Evolutionary conservation across 2,797 vertebrate species (phyloP), one percentile per base, ranked within the genome.

Genomic region (Silurus lanzhouensis): DNA sequence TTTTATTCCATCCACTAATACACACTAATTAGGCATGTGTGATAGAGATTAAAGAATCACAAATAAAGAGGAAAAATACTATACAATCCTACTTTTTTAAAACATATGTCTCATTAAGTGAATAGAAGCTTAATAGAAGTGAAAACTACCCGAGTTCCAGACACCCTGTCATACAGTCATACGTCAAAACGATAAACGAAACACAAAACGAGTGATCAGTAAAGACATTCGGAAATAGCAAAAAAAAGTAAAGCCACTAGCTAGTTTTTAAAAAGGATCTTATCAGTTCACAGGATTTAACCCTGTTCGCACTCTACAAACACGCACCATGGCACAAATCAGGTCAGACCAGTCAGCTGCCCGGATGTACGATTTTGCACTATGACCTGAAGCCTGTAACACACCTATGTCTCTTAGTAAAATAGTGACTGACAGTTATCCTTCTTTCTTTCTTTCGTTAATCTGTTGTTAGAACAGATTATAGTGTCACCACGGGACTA

Each of bases 91-190:
- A 44, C 60, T 48, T 46, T 20, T 61, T 61, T 61, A 27, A n/a
- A 17, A 6, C 6, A 15, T 44, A 66, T 66, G 22, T 57, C 25
- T 25, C 7, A 10, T 6, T 84, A 38, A 70, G 52, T 85, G 60
- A 52, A 52, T 52, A 52, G 48, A 52, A 52, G 48, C 48, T 52
- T 52, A 52, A 52, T 52, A 52, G 48, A 52, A 52, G 48, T 52
- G 48, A 52, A 52, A 7, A 52, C 10, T 27, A 83, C 82, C 90
- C 86, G 84, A 89, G 91, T 87, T 91, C 89, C 63, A 77, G 57
- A 74, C 48, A 44, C 17, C 27, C 57, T 66, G 57, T 83, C 63
- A 86, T 38, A 64, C 20, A 7, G 27, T 52, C 5, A 17, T 76
- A 57, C 38, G 25, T 70, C 60, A 63, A 38, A 31, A 83, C 3